phyloP scores from a whole-genome alignment of 2,888 invertebrate genomes.

The Anoncus sp. region DNA sequence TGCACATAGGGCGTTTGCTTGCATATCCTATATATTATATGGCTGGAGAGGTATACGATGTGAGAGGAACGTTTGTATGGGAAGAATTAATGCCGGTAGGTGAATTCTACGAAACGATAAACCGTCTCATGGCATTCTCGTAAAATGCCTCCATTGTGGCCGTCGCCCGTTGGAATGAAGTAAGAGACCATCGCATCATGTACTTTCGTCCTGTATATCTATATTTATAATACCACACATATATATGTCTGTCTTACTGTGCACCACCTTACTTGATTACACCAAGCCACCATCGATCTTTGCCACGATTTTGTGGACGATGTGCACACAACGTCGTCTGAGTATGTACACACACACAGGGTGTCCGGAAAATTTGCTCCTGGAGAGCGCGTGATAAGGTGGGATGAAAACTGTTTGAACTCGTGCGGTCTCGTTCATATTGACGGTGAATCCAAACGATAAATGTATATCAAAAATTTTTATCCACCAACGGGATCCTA shows the following conservation, averaged over 20 bases:
- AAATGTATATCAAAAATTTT: not conserved
- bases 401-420: conserved; percentile 20
- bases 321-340: conserved; percentile 4
- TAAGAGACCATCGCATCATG: conserved; percentile 47
- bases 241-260: conserved; percentile 14
- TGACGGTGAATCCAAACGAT: not conserved
- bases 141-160: conserved; percentile 59
- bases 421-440: not conserved
- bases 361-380: conserved; percentile 25
- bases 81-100: conserved; percentile 63
- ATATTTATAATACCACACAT: not conserved
- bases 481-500: not conserved
- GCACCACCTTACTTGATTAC: conserved; percentile 67
- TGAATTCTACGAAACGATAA: conserved; percentile 66
- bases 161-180: conserved; percentile 49
- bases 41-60: not conserved
- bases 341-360: conserved; percentile 37
- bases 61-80: conserved; percentile 48
- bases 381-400: not conserved
- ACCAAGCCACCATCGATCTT: conserved; percentile 49
- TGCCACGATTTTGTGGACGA: conserved; percentile 33
- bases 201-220: conserved; percentile 31
- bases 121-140: conserved; percentile 63
- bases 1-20: conserved; percentile 33
- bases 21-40: conserved; percentile 23